Evolutionary conservation across 2,113 vertebrate genomes (phyloP), one percentile per base, ranked within the genome.

Genomic region (Dermatemys mawii): DNA sequence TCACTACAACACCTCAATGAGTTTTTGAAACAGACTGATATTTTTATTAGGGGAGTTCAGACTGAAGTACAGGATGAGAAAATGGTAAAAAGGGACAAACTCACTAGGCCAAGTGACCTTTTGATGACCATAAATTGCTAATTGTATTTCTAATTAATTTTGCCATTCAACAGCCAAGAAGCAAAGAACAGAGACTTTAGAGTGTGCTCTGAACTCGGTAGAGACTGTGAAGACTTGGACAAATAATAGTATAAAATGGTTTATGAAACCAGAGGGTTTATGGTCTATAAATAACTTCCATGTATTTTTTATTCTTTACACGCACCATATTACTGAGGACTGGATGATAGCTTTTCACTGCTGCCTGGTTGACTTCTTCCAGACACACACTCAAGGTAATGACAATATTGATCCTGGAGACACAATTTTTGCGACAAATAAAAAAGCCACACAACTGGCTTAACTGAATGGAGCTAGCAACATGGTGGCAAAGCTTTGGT

Each of bases 221-320:
- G 87, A 97, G 93, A 86, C 89, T 95, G 91, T 84, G 90, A 84
- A 97, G 89, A 95, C 91, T 97, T 92, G 89, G 90, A 95, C 93
- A 98, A 98, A 98, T 97, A 98, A 93, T 92, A 96, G 95, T 90
- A 95, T 95, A 97, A 93, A 95, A 95, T 94, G 92, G 95, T 97
- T 98, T 98, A 98, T 98, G 96, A 98, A 98, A 98, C 94, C 95
- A 96, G 96, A 95, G 96, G 95, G 97, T 97, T 98, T 98, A 96
- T 83, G 94, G 90, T 96, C 97, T 97, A 98, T 98, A 98, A 98
- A 98, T 98, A 98, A 98, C 96, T 97, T 98, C 93, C 95, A 88
- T 38, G 91, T 97, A 95, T 97, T 98, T 97, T 70, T 97, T 95
- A 98, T 98, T 98, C 98, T 96, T 98, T 97, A 92, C 98, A 98